A percentile compares a stretch with the other conserved stretches of the same genome.
These are phyloP conservation scores for Cotesia glomerata DNA, from an alignment of 1,140 invertebrate species.

Conservation along the genomic window DNA sequence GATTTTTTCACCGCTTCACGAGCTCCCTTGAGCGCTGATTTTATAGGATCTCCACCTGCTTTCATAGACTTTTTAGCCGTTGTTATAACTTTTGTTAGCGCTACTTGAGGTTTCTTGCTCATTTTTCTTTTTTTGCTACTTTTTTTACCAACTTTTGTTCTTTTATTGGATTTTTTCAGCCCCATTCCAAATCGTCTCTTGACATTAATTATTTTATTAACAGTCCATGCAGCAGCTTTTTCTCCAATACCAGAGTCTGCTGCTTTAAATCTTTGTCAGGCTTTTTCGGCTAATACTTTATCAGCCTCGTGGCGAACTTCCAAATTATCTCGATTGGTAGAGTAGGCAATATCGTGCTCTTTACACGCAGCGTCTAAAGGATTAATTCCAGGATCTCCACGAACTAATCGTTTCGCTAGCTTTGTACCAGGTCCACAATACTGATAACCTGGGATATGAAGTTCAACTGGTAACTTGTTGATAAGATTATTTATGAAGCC, in stretches of 20 bases:
- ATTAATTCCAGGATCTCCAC: conserved; percentile 1
- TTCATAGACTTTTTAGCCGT: too few relatives aligned
- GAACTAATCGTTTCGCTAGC: not conserved
- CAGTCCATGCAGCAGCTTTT: conserved; percentile 45
- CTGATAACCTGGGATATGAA: not conserved
- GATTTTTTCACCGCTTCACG: too few relatives aligned
- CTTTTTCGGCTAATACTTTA: conserved; percentile 48
- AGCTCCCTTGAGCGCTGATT: too few relatives aligned
- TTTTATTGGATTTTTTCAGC: too few relatives aligned
- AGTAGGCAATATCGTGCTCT: conserved; percentile 51
- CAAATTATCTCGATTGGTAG: conserved; percentile 25
- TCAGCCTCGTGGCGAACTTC: conserved; percentile 47
- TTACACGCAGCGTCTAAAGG: conserved; percentile 37
- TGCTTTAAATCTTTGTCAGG: conserved; percentile 51
- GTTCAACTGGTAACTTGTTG: not conserved
- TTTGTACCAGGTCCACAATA: not conserved
- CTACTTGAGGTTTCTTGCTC: too few relatives aligned
- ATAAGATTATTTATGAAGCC: too few relatives aligned
- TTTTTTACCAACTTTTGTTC: too few relatives aligned
- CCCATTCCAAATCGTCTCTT: too few relatives aligned
- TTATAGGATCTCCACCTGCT: too few relatives aligned
- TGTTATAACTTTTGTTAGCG: too few relatives aligned
- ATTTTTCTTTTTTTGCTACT: too few relatives aligned
- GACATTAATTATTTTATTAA: too few relatives aligned
- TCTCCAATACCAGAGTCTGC: conserved; percentile 48